Evolutionary conservation across 2,113 vertebrate genomes (phyloP), one percentile per base, ranked within the genome.

Genomic region (Martes martes): DNA sequence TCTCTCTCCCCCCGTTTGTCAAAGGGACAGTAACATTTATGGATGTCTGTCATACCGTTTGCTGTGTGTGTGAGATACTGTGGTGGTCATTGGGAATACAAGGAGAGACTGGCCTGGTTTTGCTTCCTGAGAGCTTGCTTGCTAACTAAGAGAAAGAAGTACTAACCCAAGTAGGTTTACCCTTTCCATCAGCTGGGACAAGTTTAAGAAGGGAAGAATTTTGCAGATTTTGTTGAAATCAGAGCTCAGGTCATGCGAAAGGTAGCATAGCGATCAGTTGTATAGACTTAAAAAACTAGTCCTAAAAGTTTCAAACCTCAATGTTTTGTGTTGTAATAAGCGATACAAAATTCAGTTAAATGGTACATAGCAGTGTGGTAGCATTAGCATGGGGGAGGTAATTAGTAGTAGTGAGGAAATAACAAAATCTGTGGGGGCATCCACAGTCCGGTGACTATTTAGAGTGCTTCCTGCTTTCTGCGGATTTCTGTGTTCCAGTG

Each of bases 31-130:
- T 65, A 15, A 33, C 1, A 6, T 18, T 61, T 42, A 36, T 4
- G 79, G n/a, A 31, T 69, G 33, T 36, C 47, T 28, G 10, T 78
- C 18, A 52, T 3, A 9, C 4, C 19, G 24, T 36, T 76, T 7
- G 6, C 57, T 71, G 0, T n/a, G 28, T 39, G 0, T 1, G 0
- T 39, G 7, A 82, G n/a, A 50, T 7, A 0, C 1, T 82, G 65
- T n/a, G 5, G 63, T 63, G 21, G 2, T 79, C 50, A 7, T 50
- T 63, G 76, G 63, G 23, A 47, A 47, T 15, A 6, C 5, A 21
- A 45, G 26, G 39, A 24, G 26, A 92, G 74, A 45, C 18, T 59
- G 47, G 67, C 69, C 23, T 82, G 57, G 18, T 88, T 94, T 93
- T 89, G 80, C 21, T 82, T 39, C 28, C 21, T 42, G 3, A 93